These are phyloP conservation scores for Volucella inflata DNA, from an alignment of 2,888 invertebrate species.

Conservation along the genomic window DNA sequence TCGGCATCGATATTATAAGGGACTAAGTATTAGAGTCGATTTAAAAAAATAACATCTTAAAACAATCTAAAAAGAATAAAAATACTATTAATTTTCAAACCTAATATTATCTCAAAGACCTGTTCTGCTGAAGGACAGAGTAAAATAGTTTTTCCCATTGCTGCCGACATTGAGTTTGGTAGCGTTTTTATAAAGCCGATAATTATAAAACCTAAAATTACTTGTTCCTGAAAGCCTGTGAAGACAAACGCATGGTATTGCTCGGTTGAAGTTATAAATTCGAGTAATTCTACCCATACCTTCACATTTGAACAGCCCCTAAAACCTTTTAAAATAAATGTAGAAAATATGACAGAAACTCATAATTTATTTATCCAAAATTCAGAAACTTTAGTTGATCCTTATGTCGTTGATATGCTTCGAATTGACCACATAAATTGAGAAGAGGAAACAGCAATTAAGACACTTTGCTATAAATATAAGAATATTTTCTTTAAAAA, in stretches of 20 bases:
- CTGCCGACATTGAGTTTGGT: constrained; percentile 60
- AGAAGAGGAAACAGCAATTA: too few species aligned
- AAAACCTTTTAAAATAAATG: constrained; percentile 19
- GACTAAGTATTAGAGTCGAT: constrained; percentile 12
- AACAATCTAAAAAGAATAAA: not conserved
- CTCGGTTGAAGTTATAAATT: constrained; percentile 52
- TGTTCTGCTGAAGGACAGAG: constrained; percentile 20
- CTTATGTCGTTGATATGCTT: not conserved
- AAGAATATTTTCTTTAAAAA: too few species aligned
- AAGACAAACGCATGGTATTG: constrained; percentile 8
- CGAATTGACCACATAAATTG: too few species aligned
- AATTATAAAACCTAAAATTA: constrained; percentile 25
- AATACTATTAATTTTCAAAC: constrained; percentile 31
- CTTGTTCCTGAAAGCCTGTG: constrained; percentile 58
- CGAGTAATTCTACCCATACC: constrained; percentile 17
- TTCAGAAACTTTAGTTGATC: not conserved
- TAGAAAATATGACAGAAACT: constrained; percentile 13
- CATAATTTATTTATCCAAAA: constrained; percentile 30
- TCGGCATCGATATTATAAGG: constrained; percentile 38
- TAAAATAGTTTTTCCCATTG: constrained; percentile 48
- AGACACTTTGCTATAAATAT: too few species aligned
- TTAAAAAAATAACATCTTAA: constrained; percentile 4
- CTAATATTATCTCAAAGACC: constrained; percentile 46
- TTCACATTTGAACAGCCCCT: constrained; percentile 64
- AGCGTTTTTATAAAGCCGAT: constrained; percentile 42